Percentiles rank a stretch among this genome's conserved stretches.
phyloP scores from a whole-genome alignment of 1,140 invertebrate genomes.

The Eulimnadia texana region DNA sequence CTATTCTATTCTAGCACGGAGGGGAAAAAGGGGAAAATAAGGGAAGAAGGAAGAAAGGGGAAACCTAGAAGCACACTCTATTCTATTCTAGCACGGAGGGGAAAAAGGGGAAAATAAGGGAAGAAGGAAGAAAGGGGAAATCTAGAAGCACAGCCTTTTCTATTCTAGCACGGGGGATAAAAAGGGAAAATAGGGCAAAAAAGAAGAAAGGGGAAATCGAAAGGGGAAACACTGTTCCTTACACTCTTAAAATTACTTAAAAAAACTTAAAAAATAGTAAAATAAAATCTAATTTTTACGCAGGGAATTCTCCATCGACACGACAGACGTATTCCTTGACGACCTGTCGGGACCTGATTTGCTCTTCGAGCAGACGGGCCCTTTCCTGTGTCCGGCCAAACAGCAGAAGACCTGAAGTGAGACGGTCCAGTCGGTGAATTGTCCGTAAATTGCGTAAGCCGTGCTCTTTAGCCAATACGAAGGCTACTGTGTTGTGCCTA shows the following conservation, averaged over 20 bases:
- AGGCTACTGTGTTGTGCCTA: slow-evolving; percentile 88
- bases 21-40: no score
- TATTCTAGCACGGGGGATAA: no score
- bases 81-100: no score
- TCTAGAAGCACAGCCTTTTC: no score
- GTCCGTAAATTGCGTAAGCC: slow-evolving; percentile 85
- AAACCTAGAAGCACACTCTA: no score
- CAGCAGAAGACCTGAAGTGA: slow-evolving; percentile 86
- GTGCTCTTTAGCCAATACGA: slow-evolving; percentile 91
- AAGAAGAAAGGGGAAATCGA: no score
- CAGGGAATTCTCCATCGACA: slow-evolving; percentile 91
- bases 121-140: no score
- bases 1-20: no score
- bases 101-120: no score
- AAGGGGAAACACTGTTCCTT: no score
- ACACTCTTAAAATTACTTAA: background rate
- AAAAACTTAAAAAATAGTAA: background rate
- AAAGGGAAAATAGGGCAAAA: no score
- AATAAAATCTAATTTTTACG: slow-evolving; percentile 44
- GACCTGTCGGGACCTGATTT: slow-evolving; percentile 79
- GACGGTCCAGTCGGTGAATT: slow-evolving; percentile 75
- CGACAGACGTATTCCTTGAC: slow-evolving; percentile 94
- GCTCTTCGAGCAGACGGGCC: slow-evolving; percentile 81
- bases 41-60: no score
- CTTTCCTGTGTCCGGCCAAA: slow-evolving; percentile 85